phyloP scores from a whole-genome alignment of 2,113 vertebrate genomes.

The Paratilapia polleni region DNA sequence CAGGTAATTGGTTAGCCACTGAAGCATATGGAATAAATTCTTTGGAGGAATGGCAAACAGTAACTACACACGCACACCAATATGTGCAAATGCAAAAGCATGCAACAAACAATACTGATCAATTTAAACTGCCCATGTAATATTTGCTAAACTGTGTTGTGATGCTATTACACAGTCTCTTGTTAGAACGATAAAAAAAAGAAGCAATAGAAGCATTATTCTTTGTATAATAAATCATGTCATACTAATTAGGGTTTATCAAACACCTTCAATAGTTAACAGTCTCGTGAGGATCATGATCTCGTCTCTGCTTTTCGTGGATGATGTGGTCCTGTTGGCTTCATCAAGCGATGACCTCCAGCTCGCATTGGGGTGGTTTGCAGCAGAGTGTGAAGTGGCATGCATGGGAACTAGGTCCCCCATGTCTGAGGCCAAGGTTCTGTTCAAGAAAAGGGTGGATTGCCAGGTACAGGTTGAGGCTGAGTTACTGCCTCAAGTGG shows the following conservation, averaged over 20 bases:
- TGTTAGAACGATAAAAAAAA: neutral
- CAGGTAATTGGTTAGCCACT: conserved; percentile 57
- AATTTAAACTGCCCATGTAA: neutral
- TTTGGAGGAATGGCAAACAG: conserved; percentile 13
- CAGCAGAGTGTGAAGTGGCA: neutral
- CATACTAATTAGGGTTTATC: neutral
- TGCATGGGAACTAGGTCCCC: neutral
- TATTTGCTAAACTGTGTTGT: neutral
- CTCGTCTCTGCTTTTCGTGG: neutral
- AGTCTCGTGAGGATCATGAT: neutral
- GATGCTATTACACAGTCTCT: neutral
- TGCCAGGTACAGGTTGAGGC: neutral
- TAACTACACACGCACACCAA: neutral
- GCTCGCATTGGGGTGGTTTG: neutral
- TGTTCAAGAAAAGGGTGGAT: neutral
- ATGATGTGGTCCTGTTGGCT: neutral
- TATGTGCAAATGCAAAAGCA: neutral
- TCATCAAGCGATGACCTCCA: neutral
- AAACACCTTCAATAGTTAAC: neutral
- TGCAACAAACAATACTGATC: neutral
- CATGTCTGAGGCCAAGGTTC: neutral
- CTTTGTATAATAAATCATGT: neutral
- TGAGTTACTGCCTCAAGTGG: neutral
- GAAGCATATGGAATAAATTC: conserved; percentile 25
- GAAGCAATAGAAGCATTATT: neutral